A percentile compares a stretch with the other conserved stretches of the same genome.
Conservation (phyloP, 2,797 vertebrate genomes). For the Clarias fuscus region DNA sequence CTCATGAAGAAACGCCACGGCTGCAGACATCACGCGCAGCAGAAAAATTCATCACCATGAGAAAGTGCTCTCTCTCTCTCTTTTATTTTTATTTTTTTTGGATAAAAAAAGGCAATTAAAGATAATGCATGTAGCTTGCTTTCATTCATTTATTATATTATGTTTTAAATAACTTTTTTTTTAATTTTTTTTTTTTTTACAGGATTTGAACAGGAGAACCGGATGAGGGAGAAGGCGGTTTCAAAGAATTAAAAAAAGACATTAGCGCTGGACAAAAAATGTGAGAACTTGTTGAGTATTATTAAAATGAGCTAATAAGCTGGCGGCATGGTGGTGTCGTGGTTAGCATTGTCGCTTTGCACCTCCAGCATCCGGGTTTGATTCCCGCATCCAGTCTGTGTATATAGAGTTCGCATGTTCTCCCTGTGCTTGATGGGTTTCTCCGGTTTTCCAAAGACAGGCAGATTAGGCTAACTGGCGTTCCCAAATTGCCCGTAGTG, state of each 20-base stretch:
- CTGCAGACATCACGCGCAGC: neutral
- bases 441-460: too few relatives aligned
- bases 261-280: neutral
- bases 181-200: too few relatives aligned
- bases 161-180: too few relatives aligned
- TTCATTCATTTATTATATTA: neutral
- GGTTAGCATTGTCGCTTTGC: too few relatives aligned
- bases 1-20: constrained; percentile 9
- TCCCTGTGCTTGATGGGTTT: too few relatives aligned
- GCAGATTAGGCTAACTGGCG: too few relatives aligned
- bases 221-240: neutral
- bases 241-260: neutral
- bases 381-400: too few relatives aligned
- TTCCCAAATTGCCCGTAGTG: too few relatives aligned
- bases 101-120: neutral
- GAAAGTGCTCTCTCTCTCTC: neutral
- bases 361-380: too few relatives aligned
- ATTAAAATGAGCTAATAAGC: neutral
- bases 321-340: too few relatives aligned
- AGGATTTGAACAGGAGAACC: neutral
- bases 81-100: neutral
- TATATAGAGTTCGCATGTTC: too few relatives aligned
- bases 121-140: too few relatives aligned
- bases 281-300: neutral
- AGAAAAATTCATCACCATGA: neutral